These are phyloP conservation scores for Ochropacha duplaris DNA, from an alignment of 2,888 invertebrate genomes.

Conservation along the genomic window DNA sequence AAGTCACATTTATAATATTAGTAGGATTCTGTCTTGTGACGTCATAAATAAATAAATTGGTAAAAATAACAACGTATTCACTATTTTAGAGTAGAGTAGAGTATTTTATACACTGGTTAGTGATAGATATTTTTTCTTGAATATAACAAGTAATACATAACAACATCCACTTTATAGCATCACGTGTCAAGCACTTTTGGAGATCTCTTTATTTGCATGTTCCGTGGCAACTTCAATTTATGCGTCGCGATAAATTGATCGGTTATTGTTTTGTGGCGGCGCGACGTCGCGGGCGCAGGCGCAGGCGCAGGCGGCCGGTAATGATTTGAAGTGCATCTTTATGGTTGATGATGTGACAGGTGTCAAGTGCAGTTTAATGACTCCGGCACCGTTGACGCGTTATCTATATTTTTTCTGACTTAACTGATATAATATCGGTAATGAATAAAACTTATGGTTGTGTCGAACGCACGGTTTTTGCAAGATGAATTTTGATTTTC, in stretches of 20 bases:
- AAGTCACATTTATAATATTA: no score
- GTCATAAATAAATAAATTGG: no score
- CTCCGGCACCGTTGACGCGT: not conserved
- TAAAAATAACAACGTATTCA: no score
- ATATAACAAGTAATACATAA: no score
- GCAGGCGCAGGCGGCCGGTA: not conserved
- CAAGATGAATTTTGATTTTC: no score
- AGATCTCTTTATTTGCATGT: not conserved
- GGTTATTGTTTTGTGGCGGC: not conserved
- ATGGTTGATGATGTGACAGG: not conserved
- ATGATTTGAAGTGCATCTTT: not conserved
- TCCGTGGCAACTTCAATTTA: not conserved
- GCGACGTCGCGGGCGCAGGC: not conserved
- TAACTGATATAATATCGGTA: not conserved
- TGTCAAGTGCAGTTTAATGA: not conserved
- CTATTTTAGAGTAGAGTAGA: no score
- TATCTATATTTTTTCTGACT: not conserved
- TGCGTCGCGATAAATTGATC: not conserved
- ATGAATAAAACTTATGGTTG: not conserved
- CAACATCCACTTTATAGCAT: no score
- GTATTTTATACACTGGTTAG: no score
- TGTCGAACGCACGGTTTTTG: no score
- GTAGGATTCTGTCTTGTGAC: no score
- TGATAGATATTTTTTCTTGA: no score
- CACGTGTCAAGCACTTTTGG: not conserved